Conservation (phyloP, 2,797 vertebrate species). For the Miichthys miiuy region DNA sequence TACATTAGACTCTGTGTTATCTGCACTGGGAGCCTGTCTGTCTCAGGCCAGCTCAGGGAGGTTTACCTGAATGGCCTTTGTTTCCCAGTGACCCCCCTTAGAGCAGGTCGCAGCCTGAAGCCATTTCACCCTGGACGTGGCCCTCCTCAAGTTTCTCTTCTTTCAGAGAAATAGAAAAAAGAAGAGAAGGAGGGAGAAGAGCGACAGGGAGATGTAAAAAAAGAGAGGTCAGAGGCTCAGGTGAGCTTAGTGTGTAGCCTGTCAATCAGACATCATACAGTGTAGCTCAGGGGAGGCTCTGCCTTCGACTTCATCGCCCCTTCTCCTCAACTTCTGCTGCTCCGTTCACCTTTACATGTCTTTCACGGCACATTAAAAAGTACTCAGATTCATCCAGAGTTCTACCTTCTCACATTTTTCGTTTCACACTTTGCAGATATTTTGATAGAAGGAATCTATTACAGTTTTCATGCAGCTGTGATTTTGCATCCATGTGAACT, state of each 20-base stretch:
- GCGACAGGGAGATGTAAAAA: slow-evolving; percentile 61
- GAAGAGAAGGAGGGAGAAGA: slow-evolving; percentile 44
- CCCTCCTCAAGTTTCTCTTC: slow-evolving; percentile 81
- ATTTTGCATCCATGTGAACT: slow-evolving; percentile 6
- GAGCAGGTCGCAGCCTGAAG: slow-evolving; percentile 82
- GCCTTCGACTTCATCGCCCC: slow-evolving; percentile 44
- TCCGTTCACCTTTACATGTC: slow-evolving; percentile 42
- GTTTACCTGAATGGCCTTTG: slow-evolving; percentile 87
- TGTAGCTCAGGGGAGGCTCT: slow-evolving; percentile 66
- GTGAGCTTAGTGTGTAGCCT: slow-evolving; percentile 78
- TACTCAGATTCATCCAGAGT: slow-evolving; percentile 27
- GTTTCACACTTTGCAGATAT: slow-evolving; percentile 22
- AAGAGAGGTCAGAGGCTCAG: slow-evolving; percentile 80
- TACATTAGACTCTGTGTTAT: slow-evolving; percentile 81
- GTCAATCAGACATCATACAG: slow-evolving; percentile 80
- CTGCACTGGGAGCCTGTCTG: slow-evolving; percentile 78
- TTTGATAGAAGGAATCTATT: slow-evolving; percentile 33
- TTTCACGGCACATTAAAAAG: slow-evolving; percentile 47
- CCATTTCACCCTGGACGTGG: slow-evolving; percentile 80
- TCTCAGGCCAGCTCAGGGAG: slow-evolving; percentile 69
- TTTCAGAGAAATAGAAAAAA: slow-evolving; percentile 55
- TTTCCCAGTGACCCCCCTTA: slow-evolving; percentile 77
- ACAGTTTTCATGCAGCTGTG: slow-evolving; percentile 21
- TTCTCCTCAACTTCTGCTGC: slow-evolving; percentile 50
- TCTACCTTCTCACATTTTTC: slow-evolving; percentile 24